Base-by-base conservation (phyloP, 2,888 invertebrate species). In the Carabus problematicus region DNA sequence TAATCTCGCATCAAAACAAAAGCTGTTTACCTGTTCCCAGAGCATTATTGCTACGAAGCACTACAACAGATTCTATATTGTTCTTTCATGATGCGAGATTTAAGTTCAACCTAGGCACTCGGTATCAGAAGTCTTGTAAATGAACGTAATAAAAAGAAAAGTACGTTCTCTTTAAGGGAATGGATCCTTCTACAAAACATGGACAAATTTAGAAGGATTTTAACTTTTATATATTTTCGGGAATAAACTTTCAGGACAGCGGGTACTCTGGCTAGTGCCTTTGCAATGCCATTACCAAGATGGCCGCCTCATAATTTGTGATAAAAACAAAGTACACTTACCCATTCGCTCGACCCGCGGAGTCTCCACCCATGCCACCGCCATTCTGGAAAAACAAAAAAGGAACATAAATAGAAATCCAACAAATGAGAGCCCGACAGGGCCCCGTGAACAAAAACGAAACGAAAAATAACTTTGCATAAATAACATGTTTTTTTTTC, bases 381-480 rank as follows among this genome's bases (percentile, higher is more conserved):
- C 93, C 93, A 89, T 93, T 94, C 94, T 94, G 87, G 85, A 90
- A 91, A 88, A 83, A 87, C 88, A 85, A 84, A 84, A 83, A 83
- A 81, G 82, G 82, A 79, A 81, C 80, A 82, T 78, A 76, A 81
- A 82, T 84, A 85, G 84, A 84, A 82, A 84, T 82, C 76, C 75
- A 82, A 84, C 83, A 82, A 82, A 82, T 81, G 79, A 72, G 81
- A 83, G 83, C 76, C 75, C 73, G 62, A 72, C 70, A 70, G 73
- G 75, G 76, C 73, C 63, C 69, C 39, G 54, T 41, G 19, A 54
- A n/a, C n/a, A n/a, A n/a, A 56, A 56, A 42, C 39, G 14, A 69
- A 69, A 42, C 43, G 55, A 69, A 67, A 54, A 64, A 1, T 18
- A 64, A 67, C 59, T 60, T 43, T 60, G 18, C 52, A 52, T 69